Percentiles rank a stretch among this genome's conserved stretches.
Evolutionary conservation across 30 jellyfish, hydroid and myxozoan species (phyloP).

Genomic region (Pelagia noctiluca): DNA sequence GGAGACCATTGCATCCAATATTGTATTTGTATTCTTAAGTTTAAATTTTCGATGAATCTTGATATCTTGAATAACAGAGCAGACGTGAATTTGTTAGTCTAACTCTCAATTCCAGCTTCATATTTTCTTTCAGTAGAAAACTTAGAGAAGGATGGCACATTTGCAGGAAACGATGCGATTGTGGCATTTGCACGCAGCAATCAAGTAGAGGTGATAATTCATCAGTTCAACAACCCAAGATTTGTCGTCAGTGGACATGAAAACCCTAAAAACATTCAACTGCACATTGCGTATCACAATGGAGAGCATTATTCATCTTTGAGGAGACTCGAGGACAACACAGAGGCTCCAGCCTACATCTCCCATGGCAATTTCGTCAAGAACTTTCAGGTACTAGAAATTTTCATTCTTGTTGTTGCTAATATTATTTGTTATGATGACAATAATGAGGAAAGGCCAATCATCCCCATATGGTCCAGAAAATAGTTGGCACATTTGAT

Average conservation of each 20-base stretch:
- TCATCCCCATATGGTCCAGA: no score
- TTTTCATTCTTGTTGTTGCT: no score
- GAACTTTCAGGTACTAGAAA: background rate
- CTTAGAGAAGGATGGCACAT: slow-evolving; percentile 76
- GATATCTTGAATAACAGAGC: background rate
- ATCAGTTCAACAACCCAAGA: slow-evolving; percentile 82
- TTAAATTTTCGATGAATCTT: background rate
- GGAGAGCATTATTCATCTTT: slow-evolving; percentile 83
- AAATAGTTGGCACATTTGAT: no score
- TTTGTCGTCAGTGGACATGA: slow-evolving; percentile 62
- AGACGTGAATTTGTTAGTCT: no score
- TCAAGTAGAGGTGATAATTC: slow-evolving; percentile 76
- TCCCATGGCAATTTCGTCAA: background rate
- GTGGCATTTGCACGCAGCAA: slow-evolving; percentile 82
- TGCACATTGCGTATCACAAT: slow-evolving; percentile 83
- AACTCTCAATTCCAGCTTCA: background rate
- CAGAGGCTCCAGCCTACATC: slow-evolving; percentile 54
- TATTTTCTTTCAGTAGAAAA: slow-evolving; percentile 62
- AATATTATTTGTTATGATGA: no score
- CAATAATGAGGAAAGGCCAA: background rate
- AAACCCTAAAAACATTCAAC: slow-evolving; percentile 35
- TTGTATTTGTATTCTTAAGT: no score
- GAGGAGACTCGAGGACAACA: slow-evolving; percentile 52
- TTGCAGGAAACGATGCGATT: slow-evolving; percentile 88
- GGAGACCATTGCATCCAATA: no score